These are phyloP conservation scores for Coenonympha glycerion DNA, from an alignment of 2,888 invertebrate genomes.

Conservation along the genomic window DNA sequence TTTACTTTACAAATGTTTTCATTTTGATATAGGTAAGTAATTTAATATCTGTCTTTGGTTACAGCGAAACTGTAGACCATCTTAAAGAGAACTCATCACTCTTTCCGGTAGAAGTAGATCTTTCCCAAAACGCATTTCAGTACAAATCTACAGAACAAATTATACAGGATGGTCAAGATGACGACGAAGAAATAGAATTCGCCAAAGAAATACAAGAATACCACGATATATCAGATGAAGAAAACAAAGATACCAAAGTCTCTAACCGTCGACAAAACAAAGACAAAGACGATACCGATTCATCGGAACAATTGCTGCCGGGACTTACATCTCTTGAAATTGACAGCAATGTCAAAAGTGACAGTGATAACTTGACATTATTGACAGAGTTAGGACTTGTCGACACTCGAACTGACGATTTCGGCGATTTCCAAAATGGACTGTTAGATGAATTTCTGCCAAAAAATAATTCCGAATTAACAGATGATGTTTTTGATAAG, in stretches of 20 bases:
- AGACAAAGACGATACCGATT: conserved; percentile 54
- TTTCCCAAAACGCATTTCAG: conserved; percentile 93
- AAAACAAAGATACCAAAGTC: conserved; percentile 60
- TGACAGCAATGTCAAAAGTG: conserved; percentile 48
- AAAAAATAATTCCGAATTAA: conserved; percentile 38
- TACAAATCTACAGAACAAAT: conserved; percentile 81
- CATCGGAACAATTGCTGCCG: conserved; percentile 56
- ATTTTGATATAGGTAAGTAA: too few species aligned
- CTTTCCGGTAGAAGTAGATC: conserved; percentile 97
- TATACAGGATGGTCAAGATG: conserved; percentile 68
- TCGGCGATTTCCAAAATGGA: conserved; percentile 67
- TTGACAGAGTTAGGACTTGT: conserved; percentile 76
- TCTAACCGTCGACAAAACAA: conserved; percentile 52
- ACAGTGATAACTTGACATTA: conserved; percentile 51
- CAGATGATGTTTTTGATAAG: conserved; percentile 65
- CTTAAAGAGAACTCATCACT: conserved; percentile 83
- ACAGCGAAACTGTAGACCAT: conserved; percentile 84
- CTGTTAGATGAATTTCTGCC: conserved; percentile 47
- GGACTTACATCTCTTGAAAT: conserved; percentile 50
- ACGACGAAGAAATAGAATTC: conserved; percentile 75
- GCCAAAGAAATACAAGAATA: conserved; percentile 68
- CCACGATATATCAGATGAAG: conserved; percentile 56
- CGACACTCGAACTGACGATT: conserved; percentile 61
- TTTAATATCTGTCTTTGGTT: too few species aligned
- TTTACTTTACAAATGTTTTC: too few species aligned